phyloP scores from a whole-genome alignment of 2,113 vertebrate species.

The Ophiodon elongatus region DNA sequence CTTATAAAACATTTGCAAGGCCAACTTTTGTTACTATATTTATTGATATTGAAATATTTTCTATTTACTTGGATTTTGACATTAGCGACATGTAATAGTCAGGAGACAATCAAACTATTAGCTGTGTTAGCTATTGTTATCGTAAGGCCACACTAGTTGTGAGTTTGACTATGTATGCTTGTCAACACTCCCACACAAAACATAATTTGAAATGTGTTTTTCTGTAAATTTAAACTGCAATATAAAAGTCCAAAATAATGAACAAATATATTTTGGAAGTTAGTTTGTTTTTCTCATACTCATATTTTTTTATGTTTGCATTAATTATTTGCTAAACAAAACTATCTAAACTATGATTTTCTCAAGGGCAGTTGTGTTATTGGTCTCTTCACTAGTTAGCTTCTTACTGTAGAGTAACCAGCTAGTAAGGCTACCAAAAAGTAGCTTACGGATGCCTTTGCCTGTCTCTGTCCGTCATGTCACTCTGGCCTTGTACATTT shows the following conservation, averaged over 20 bases:
- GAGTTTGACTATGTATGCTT: neutral
- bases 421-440: no score
- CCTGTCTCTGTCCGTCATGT: neutral
- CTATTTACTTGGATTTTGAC: neutral
- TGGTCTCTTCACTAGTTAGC: no score
- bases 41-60: neutral
- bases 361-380: no score
- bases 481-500: neutral
- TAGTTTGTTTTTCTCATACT: no score
- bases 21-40: no score
- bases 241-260: neutral
- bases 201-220: neutral
- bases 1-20: neutral
- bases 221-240: neutral
- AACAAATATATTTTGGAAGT: neutral
- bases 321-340: no score
- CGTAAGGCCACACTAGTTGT: neutral
- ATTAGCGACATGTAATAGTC: neutral
- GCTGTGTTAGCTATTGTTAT: neutral
- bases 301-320: no score
- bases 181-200: neutral
- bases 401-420: no score
- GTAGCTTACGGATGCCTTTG: no score
- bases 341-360: no score
- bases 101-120: neutral